Base-by-base conservation (phyloP, 2,888 invertebrate genomes). In the Acanthococcus lagerstroemiae region DNA sequence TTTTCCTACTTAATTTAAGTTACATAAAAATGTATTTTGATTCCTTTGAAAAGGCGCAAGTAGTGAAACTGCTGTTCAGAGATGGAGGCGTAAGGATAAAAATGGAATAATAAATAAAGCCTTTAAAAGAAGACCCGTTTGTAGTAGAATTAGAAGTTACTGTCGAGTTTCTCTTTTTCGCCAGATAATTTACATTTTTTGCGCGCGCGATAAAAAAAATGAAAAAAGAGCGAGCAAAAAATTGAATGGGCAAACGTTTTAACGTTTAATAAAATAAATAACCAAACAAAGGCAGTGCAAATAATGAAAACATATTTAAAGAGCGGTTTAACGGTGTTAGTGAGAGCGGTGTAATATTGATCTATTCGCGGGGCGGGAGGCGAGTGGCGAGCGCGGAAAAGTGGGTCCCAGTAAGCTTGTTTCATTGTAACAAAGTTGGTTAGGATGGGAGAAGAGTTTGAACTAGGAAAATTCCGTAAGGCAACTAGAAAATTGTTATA, bases 251-350 rank as follows among this genome's bases (percentile, higher is more conserved):
- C 37, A 37, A 37, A 37, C 37, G 37, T 37, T 37, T 37, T 52
- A 61, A 30, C 52, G 61, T 61, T 61, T 61, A 61, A 61, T 61
- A 50, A 61, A 61, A 61, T 61, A 61, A 61, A 61, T 61, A 61
- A 61, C 61, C 37, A 50, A 61, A 61, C 61, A 61, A 61, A 61
- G 61, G 61, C 50, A 61, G 61, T 61, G 61, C 61, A 61, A 61
- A 61, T 61, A 61, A 61, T 61, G 61, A 61, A 52, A 50, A 61
- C 61, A 61, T 61, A 61, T 61, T 61, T 61, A 61, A 61, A 52
- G 61, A 48, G 61, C 50, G 61, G 61, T 61, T 61, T 61, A 50
- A 52, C 26, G 61, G 50, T 61, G 30, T 50, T 48, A 61, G 30
- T 27, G 27, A 48, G 26, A 46, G 48, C 27, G 61, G 50, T 48